Evolutionary conservation across 1,140 invertebrate species (phyloP), one percentile per base, ranked within the genome.

Genomic region (Micrasema minimum): DNA sequence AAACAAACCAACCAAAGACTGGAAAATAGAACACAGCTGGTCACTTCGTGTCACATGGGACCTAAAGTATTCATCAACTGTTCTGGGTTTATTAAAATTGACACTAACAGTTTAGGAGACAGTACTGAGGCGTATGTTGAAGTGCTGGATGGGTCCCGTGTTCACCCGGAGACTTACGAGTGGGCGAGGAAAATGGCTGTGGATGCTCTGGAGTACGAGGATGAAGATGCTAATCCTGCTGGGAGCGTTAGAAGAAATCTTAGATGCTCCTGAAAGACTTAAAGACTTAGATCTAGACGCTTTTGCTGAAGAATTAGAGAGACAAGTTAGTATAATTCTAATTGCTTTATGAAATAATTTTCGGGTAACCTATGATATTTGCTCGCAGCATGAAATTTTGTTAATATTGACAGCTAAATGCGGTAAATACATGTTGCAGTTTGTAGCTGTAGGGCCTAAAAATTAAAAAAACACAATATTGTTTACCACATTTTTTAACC

Each of bases 121-220:
- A 75, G 94, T 79, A 97, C 95, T 0, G 95, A 98, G 77, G 91
- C 93, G 0, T 97, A 97, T 77, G 94, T 98, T 0, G 96, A 99
- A 87, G 96, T 99, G 0, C 82, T 99, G 3, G 98, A 99, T 80
- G 96, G 96, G 0, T 98, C 98, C 0, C 87, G 98, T 72, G 96
- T 99, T 0, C 98, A 99, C 85, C 98, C 98, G 0, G 98, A 99
- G 83, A 97, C 96, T 0, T 99, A 99, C 77, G 98, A 99, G 80
- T 99, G 97, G 97, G 98, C 98, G 0, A 85, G 97, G 18, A 99
- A 99, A 86, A 99, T 99, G 97, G 98, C 98, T 2, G 96, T 99
- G 0, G 98, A 99, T 86, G 98, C 98, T 6, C 83, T 99, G 10
- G 98, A 99, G 76, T 98, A 99, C 76, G 97, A 99, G 76, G 96